These are phyloP conservation scores for Aphelenchoides fujianensis DNA, from an alignment of 1,140 invertebrate species.

Conservation along the genomic window DNA sequence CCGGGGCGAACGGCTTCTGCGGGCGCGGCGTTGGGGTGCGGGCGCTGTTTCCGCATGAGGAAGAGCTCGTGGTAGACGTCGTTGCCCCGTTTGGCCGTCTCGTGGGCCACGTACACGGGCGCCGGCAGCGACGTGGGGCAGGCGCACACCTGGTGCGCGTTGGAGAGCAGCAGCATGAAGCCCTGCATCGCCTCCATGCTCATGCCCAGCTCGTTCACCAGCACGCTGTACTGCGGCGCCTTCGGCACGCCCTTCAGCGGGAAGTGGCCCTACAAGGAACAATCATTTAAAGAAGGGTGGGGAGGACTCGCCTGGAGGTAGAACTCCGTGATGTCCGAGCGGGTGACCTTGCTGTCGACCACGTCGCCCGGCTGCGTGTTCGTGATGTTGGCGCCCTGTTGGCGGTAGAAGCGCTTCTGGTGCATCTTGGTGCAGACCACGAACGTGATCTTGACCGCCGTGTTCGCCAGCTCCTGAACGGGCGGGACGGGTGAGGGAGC, in stretches of 20 bases:
- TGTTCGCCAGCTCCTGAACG: slow-evolving; percentile 17
- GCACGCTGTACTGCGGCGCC: not conserved
- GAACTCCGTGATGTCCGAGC: slow-evolving; percentile 37
- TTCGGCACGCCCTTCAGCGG: slow-evolving; percentile 24
- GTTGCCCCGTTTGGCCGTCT: not conserved
- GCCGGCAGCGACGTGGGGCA: not conserved
- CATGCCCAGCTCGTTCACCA: not conserved
- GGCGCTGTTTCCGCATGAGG: not conserved
- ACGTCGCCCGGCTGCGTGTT: slow-evolving; percentile 31
- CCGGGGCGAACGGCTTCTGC: no score
- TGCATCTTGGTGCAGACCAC: slow-evolving; percentile 36
- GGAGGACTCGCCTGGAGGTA: slow-evolving; percentile 40
- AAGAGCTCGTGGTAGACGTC: not conserved
- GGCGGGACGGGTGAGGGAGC: no score
- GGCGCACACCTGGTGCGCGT: not conserved
- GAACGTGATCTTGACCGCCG: slow-evolving; percentile 27
- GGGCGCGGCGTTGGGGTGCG: no score
- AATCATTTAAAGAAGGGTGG: no score
- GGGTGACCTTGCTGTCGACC: slow-evolving; percentile 30
- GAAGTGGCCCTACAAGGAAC: no score
- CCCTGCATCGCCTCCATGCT: not conserved
- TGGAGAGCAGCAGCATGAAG: not conserved
- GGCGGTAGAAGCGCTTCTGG: slow-evolving; percentile 34
- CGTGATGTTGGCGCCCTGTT: slow-evolving; percentile 14
- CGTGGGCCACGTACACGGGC: no score